Evolutionary conservation across 2,113 vertebrate genomes (phyloP).

Genomic region (Perca fluviatilis): DNA sequence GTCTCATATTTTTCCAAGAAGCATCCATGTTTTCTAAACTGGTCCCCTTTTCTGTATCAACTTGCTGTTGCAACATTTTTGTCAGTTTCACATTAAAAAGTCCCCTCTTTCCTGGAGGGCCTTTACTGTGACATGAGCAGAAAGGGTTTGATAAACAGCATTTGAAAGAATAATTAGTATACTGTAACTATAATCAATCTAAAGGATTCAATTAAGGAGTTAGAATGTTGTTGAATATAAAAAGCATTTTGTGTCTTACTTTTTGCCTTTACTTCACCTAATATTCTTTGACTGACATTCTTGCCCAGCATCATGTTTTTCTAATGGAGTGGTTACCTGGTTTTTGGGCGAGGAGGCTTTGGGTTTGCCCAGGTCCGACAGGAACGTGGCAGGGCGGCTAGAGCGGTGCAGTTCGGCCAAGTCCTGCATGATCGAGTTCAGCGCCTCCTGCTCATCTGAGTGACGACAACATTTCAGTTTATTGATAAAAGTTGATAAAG

Average conservation of each 20-base stretch:
- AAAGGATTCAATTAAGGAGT: neutral
- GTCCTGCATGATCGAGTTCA: constrained; percentile 99
- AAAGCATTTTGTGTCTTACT: too few species aligned
- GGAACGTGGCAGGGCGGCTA: constrained; percentile 90
- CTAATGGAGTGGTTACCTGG: constrained; percentile 84
- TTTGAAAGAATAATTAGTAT: neutral
- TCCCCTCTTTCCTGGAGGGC: neutral
- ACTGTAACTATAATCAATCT: neutral
- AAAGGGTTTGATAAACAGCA: neutral
- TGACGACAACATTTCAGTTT: neutral
- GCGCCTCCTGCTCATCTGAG: constrained; percentile 95
- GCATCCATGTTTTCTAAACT: neutral
- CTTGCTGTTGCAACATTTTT: neutral
- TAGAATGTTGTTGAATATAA: neutral
- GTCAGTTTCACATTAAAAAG: neutral
- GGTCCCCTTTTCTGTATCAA: too few species aligned
- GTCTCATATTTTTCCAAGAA: neutral
- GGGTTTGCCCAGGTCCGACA: constrained; percentile 91
- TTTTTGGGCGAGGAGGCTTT: constrained; percentile 96
- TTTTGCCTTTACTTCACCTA: too few species aligned
- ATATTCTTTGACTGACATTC: neutral
- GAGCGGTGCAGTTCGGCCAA: constrained; percentile 97
- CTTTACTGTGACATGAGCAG: neutral
- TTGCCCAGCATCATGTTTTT: neutral
- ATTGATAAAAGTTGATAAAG: neutral